These are phyloP conservation scores for Ahaetulla prasina DNA, from an alignment of 2,113 vertebrate genomes.

Conservation along the genomic window DNA sequence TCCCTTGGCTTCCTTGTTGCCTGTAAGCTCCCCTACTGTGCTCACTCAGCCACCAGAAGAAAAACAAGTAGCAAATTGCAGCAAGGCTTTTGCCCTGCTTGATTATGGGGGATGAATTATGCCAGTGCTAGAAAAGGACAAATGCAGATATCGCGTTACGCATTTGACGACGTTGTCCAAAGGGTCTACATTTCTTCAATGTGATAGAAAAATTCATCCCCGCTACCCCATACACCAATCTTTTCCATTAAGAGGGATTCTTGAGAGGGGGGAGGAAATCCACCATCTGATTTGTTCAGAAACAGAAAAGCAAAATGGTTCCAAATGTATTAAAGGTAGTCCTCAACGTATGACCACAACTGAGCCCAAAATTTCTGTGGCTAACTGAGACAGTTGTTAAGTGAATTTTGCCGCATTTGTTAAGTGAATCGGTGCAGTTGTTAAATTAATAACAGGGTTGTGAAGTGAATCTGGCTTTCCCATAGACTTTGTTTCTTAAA, in stretches of 20 bases:
- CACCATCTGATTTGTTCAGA: background rate
- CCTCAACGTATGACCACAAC: too few relatives aligned
- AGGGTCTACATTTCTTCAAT: background rate
- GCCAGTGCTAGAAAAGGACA: background rate
- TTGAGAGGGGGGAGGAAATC: background rate
- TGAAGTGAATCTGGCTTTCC: too few relatives aligned
- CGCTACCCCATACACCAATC: background rate
- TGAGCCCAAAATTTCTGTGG: too few relatives aligned
- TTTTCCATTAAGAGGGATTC: background rate
- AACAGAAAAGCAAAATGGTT: background rate
- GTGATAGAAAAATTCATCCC: background rate
- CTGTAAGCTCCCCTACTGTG: background rate
- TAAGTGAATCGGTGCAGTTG: too few relatives aligned
- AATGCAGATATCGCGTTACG: background rate
- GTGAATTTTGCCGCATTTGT: too few relatives aligned
- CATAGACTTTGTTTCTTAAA: too few relatives aligned
- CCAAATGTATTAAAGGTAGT: background rate
- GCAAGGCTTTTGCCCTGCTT: background rate
- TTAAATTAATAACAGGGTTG: too few relatives aligned
- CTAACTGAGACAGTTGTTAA: too few relatives aligned
- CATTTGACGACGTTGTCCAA: background rate
- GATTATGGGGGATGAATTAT: background rate
- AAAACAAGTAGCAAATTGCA: constrained; percentile 15
- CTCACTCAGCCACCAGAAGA: background rate
- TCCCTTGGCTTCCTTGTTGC: background rate